Base-by-base conservation (phyloP, 2,888 invertebrate species). In the Epicampocera succincta region DNA sequence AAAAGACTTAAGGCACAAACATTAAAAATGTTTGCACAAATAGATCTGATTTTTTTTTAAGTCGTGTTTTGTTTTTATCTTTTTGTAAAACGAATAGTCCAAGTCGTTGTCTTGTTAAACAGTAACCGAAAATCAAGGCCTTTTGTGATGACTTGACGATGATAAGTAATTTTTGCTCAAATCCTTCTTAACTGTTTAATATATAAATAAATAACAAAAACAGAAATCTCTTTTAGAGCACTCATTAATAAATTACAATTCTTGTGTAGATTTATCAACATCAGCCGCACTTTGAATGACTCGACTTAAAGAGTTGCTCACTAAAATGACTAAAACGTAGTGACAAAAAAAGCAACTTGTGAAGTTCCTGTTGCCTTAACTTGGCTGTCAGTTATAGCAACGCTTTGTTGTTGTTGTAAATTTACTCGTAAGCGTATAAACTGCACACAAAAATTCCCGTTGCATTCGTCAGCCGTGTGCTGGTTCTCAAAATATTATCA, bases 241-340 rank as follows among this genome's bases (percentile, higher is more conserved):
- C 69, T 65, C 71, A 77, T 77, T 77, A 63, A 77, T 77, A 71
- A 71, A 71, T 71, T 71, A 71, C 56, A 71, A 50, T 48, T 13
- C 48, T 71, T 71, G 77, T 71, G 46, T 63, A 63, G 56, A 71
- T 71, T 71, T 66, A 74, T 56, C 65, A 74, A 65, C 65, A 73
- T 65, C 73, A 65, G 8, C 15, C 1, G 11, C n/a, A 19, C 19
- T 61, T 76, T 17, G 48, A 46, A 56, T 77, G 77, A 56, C 71
- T 77, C 48, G 63, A 33, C 29, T 15, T 61, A 52, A 68, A 44
- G 11, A 17, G 1, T 25, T 73, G 65, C 54, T 54, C 25, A 5
- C n/a, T n/a, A 48, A 60, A 19, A 13, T 50, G 25, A n/a, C 25
- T 17, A 29, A 9, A 17, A 61, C 15, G 17, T 29, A 19, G 25